phyloP scores from a whole-genome alignment of 2,888 invertebrate species.

The Dynastes grantii region DNA sequence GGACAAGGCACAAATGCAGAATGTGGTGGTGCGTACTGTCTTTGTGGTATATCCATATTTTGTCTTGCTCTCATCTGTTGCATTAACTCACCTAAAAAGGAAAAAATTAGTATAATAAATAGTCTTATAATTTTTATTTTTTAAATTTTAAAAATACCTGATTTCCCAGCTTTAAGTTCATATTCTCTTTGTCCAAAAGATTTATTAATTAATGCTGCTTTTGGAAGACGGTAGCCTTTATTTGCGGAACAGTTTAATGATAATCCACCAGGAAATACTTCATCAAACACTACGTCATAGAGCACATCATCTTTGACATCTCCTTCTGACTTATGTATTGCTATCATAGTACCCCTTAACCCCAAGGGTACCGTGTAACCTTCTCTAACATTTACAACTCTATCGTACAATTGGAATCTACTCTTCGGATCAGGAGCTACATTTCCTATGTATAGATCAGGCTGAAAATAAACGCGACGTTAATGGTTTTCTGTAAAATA shows the following conservation, averaged over 20 bases:
- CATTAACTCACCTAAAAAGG: conserved; percentile 34
- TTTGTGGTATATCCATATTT: conserved; percentile 13
- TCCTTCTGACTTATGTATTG: conserved; percentile 70
- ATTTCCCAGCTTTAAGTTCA: conserved; percentile 46
- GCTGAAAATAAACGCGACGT: conserved; percentile 63
- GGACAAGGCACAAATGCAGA: conserved; percentile 41
- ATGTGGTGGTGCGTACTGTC: conserved; percentile 28
- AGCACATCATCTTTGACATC: conserved; percentile 71
- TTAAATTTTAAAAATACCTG: conserved; percentile 9
- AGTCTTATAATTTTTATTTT: neutral
- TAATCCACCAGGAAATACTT: conserved; percentile 80
- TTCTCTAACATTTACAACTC: conserved; percentile 85
- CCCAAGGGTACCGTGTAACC: conserved; percentile 88
- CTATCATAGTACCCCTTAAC: conserved; percentile 88
- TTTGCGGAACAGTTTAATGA: conserved; percentile 70
- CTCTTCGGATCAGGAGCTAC: conserved; percentile 80
- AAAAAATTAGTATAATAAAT: conserved; percentile 40
- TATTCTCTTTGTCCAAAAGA: conserved; percentile 72
- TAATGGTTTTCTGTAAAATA: conserved; percentile 1
- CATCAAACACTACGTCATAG: conserved; percentile 89
- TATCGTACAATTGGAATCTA: conserved; percentile 83
- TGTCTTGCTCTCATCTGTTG: conserved; percentile 38
- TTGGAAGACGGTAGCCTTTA: conserved; percentile 73
- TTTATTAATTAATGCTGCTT: conserved; percentile 76
- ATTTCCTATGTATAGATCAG: conserved; percentile 70